A percentile compares a stretch with the other conserved stretches of the same genome.
Conservation (phyloP, 2,888 invertebrate species). For the Sphecodes monilicornis region DNA sequence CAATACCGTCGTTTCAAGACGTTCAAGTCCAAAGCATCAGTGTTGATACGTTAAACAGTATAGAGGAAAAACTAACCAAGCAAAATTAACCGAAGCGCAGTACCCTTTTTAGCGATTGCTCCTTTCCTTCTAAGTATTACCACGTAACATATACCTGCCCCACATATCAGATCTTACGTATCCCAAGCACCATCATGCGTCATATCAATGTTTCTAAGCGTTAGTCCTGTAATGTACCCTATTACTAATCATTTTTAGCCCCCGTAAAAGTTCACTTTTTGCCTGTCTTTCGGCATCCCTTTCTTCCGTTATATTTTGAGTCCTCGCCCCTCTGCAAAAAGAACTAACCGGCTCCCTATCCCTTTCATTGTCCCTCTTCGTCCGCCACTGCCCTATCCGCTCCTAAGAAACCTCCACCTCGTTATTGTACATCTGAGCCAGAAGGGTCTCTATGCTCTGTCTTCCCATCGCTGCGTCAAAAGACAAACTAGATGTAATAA, state of each 20-base stretch:
- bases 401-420: slow-evolving; percentile 42
- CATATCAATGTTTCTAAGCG: slow-evolving; percentile 83
- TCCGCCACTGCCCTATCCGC: not conserved
- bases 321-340: not conserved
- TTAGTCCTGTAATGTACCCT: slow-evolving; percentile 45
- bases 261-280: not conserved
- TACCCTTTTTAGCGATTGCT: slow-evolving; percentile 78
- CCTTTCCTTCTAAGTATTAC: slow-evolving; percentile 80
- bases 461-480: slow-evolving; percentile 84
- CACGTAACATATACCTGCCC: slow-evolving; percentile 79
- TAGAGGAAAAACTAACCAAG: slow-evolving; percentile 38
- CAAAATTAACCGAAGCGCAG: slow-evolving; percentile 78
- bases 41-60: slow-evolving; percentile 18
- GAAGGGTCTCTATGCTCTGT: slow-evolving; percentile 83
- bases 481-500: slow-evolving; percentile 83
- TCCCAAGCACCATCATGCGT: slow-evolving; percentile 77
- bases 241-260: slow-evolving; percentile 28
- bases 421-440: slow-evolving; percentile 79
- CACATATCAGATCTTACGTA: slow-evolving; percentile 83
- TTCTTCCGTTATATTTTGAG: not conserved
- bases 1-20: not conserved
- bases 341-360: not conserved
- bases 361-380: not conserved
- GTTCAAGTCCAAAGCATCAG: not conserved
- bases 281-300: slow-evolving; percentile 29